Base-by-base conservation (phyloP, 53 echinoderm and acorn worm genomes). In the Antedon mediterranea region DNA sequence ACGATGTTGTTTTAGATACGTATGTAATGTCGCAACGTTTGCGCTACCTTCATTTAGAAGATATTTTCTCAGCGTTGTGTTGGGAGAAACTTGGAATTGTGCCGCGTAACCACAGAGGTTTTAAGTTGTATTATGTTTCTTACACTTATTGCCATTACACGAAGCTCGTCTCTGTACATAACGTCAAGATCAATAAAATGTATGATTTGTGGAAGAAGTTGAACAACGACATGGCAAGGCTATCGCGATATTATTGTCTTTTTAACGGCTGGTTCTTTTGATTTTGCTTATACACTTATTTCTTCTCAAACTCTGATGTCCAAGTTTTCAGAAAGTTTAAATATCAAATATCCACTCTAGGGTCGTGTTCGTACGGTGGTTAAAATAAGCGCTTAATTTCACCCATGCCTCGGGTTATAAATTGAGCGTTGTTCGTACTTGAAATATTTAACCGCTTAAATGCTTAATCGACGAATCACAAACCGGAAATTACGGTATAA, bases 151-250 rank as follows among this genome's bases (percentile, higher is more conserved):
- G 98, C 73, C 92, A 87, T 8, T 97, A 71, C 72, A 85, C 82
- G 28, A 81, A 81, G 72, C 88, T 97, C 27, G 87, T 97, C 0
- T 88, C 98, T 0, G 85, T 90, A 33, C 98, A 97, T 82, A 92
- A 89, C 89, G 92, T 97, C 3, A 88, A 86, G 15, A 86, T 90
- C 0, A 86, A 87, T 0, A 86, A 92, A 73, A 97, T 97, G 98
- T 72, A 84, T 31, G 75, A 92, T 74, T 87, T 92, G 73, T 97
- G 98, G 98, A 84, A 81, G 28, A 89, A 91, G 37, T 91, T 91
- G 28, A 78, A 78, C 28, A 78, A 79, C 15, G 70, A 57, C 43
- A 90, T 84, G n/a, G 41, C 23, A 2, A 23, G 23, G 23, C 2
- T 15, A 26, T 26, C 57, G 23, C 57, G 57, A 57, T 57, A 57